Evolutionary conservation across 2,888 invertebrate genomes (phyloP), one percentile per base, ranked within the genome.

Genomic region (Atherix ibis): DNA sequence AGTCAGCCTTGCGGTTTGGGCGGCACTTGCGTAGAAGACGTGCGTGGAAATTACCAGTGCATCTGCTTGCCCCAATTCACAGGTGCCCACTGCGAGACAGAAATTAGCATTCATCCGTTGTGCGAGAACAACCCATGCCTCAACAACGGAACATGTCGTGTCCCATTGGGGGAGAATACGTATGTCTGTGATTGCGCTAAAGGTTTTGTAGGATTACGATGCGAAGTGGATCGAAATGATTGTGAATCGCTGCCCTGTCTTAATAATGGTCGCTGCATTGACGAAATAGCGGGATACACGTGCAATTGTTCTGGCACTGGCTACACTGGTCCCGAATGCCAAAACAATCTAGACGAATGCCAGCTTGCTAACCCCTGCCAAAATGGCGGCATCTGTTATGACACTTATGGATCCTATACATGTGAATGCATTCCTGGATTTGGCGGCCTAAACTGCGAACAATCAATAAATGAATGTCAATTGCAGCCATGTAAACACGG

Each of bases 331-430:
- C 52, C 64, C 8, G 66, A 74, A 8, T 88, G 88, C 56, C 77
- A 82, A 47, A 55, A 65, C 12, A 83, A 88, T 58, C 72, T 85
- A 46, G 74, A 88, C 62, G 87, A 88, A 60, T 88, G 87, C 55
- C 48, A 57, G 33, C 64, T 66, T 42, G 69, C 71, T 41, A 63
- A 64, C 43, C 82, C 83, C 12, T 80, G 79, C 48, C 52, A 68
- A 31, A 81, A 83, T 45, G 71, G 72, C 43, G 85, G 83, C 17
- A 67, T 70, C 28, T 87, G 87, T 61, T 83, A 76, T 57, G 82
- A 85, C 58, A 81, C 75, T 35, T 84, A 84, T 56, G 85, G 85
- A 10, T 67, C 76, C 32, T 88, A 73, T 51, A 65, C 53, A 44
- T 88, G 88, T 54, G 75, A 76, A 47, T 88, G 88, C 57, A 66